Percentiles rank a stretch among this genome's conserved stretches.
Conservation (phyloP, 2,113 vertebrate genomes). For the Neoarius graeffei region DNA sequence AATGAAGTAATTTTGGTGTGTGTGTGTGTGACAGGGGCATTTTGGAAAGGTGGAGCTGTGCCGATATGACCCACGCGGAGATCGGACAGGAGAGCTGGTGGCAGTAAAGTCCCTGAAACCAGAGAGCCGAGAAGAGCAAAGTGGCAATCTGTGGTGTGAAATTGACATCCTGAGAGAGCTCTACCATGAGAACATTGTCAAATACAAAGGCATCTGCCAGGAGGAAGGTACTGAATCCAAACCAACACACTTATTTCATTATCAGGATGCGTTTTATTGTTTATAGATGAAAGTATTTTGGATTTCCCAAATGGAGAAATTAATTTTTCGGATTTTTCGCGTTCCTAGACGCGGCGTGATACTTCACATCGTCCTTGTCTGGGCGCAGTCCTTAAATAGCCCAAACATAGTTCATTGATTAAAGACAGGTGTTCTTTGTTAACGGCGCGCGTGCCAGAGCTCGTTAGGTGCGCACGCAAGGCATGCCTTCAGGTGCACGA, state of each 20-base stretch:
- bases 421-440: too few species aligned
- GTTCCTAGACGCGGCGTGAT: too few species aligned
- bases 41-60: conserved; percentile 97
- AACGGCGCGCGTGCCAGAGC: too few species aligned
- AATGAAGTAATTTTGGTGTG: neutral
- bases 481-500: too few species aligned
- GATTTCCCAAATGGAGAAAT: too few species aligned
- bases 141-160: conserved; percentile 88
- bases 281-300: too few species aligned
- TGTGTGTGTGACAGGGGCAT: conserved; percentile 80
- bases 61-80: conserved; percentile 90
- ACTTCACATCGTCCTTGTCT: too few species aligned
- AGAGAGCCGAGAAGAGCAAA: conserved; percentile 87
- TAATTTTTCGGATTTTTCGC: too few species aligned
- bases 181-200: conserved; percentile 97
- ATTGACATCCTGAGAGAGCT: conserved; percentile 92
- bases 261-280: neutral
- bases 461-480: too few species aligned
- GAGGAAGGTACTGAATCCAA: conserved; percentile 82
- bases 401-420: too few species aligned
- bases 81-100: conserved; percentile 92
- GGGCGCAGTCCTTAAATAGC: too few species aligned
- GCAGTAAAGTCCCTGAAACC: conserved; percentile 97
- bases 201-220: conserved; percentile 95
- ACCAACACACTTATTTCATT: neutral